Evolutionary conservation across 1,140 invertebrate species (phyloP).

Genomic region (Onthophagus taurus): DNA sequence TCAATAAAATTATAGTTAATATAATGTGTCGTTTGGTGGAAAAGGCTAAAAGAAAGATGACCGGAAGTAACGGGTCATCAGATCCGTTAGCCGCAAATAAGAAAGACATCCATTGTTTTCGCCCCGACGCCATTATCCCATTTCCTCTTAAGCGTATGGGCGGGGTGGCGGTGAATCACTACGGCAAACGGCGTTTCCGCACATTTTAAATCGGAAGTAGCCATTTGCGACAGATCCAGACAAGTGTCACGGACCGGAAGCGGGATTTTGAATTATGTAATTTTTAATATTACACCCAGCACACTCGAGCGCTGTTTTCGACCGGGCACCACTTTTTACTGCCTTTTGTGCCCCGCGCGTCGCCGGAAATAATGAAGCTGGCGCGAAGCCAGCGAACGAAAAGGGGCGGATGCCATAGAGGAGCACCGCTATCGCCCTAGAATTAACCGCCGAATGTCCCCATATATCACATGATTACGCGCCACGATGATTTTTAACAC

Average conservation of each 20-base stretch:
- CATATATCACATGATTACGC: constrained; percentile 35
- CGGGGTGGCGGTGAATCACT: constrained; percentile 22
- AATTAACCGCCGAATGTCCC: constrained; percentile 28
- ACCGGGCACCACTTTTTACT: constrained; percentile 21
- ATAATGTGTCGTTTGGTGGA: background rate
- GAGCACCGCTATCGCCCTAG: constrained; percentile 20
- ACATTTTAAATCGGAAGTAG: constrained; percentile 34
- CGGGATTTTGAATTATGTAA: constrained; percentile 33
- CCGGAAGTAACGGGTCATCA: constrained; percentile 24
- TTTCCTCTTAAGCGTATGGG: constrained; percentile 17
- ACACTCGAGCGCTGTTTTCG: constrained; percentile 7
- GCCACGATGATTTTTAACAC: constrained; percentile 33
- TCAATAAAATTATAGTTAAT: constrained; percentile 1
- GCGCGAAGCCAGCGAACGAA: constrained; percentile 17
- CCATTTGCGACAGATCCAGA: constrained; percentile 26
- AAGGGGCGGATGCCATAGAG: constrained; percentile 11
- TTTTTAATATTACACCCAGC: constrained; percentile 27
- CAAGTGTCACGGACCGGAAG: constrained; percentile 30
- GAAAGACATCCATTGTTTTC: constrained; percentile 25
- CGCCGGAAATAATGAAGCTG: constrained; percentile 14
- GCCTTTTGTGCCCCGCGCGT: constrained; percentile 16
- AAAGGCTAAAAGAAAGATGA: constrained; percentile 8
- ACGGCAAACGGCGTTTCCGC: background rate
- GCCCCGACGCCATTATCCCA: constrained; percentile 24
- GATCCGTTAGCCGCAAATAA: constrained; percentile 19